These are phyloP conservation scores for Graptemys geographica DNA, from an alignment of 2,797 vertebrate genomes.

Conservation along the genomic window DNA sequence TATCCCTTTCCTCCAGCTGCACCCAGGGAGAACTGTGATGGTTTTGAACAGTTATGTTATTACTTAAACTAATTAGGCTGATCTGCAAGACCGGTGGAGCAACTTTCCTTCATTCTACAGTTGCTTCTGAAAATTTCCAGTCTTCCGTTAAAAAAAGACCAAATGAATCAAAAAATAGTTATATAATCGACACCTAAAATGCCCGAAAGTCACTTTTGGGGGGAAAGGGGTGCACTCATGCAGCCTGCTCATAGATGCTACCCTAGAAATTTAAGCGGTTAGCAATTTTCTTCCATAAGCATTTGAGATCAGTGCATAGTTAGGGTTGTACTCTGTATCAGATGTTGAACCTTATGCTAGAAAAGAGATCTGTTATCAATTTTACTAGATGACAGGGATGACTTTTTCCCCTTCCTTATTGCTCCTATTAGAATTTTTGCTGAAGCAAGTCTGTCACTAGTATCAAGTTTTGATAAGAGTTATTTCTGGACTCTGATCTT, in stretches of 20 bases:
- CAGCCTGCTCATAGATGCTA: neutral
- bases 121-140: neutral
- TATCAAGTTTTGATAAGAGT: neutral
- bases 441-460: neutral
- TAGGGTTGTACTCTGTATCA: neutral
- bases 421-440: neutral
- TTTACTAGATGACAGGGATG: neutral
- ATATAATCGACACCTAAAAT: neutral
- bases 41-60: neutral
- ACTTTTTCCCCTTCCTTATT: neutral
- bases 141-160: neutral
- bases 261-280: neutral
- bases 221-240: neutral
- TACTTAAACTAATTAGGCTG: accelerated
- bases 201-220: neutral
- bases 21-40: neutral
- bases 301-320: neutral
- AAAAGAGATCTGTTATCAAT: neutral
- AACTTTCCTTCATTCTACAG: neutral
- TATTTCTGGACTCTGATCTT: neutral
- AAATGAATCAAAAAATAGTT: neutral
- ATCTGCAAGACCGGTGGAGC: neutral
- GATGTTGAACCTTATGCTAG: neutral
- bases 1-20: neutral
- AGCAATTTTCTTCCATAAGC: neutral